phyloP scores from a whole-genome alignment of 2,113 vertebrate species.

The Myiagra hebetior region DNA sequence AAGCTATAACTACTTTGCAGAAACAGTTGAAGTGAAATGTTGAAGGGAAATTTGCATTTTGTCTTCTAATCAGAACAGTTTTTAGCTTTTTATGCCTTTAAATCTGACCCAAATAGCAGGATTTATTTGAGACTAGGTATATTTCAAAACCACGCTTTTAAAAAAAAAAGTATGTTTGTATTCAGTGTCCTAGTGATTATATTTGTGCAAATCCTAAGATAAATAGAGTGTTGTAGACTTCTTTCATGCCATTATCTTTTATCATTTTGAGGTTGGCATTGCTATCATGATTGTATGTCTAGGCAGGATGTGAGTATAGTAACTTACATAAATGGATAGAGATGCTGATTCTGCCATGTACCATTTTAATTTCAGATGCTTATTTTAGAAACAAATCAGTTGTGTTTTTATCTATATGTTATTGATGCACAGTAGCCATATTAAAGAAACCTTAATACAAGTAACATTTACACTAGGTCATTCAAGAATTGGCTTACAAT shows the following conservation, averaged over 20 bases:
- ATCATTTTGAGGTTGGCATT: background rate
- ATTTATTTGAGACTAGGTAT: background rate
- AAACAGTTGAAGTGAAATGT: background rate
- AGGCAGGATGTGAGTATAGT: background rate
- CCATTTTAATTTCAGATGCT: background rate
- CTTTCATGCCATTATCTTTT: background rate
- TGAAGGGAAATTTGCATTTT: background rate
- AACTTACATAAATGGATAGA: background rate
- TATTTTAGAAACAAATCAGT: background rate
- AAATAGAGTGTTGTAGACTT: background rate
- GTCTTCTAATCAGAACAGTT: background rate
- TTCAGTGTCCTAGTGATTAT: background rate
- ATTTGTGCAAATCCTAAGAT: background rate
- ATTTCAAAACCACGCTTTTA: fast-evolving
- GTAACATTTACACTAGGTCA: background rate
- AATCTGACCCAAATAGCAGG: background rate
- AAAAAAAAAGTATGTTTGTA: fast-evolving
- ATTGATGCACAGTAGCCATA: background rate
- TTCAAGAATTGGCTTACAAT: background rate
- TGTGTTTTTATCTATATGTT: background rate
- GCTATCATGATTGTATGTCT: background rate
- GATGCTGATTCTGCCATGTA: fast-evolving
- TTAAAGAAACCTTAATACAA: background rate
- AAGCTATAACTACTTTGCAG: background rate
- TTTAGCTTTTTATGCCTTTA: background rate